phyloP scores from a whole-genome alignment of 2,797 vertebrate genomes.

The Sebastes diploproa region DNA sequence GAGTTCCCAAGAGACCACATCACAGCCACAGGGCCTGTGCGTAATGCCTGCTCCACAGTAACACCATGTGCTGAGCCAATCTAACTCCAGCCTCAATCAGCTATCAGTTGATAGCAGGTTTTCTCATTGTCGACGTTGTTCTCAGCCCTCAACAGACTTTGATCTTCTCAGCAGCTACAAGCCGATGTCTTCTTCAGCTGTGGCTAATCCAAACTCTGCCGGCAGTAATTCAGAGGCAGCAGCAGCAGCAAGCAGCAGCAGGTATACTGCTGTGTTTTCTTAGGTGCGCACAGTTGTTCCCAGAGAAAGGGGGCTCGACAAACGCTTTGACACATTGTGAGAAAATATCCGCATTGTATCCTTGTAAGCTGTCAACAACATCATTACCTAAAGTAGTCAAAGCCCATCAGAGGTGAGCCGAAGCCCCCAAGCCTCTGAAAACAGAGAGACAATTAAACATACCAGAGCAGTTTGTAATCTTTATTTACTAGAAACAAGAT shows the following conservation, averaged over 20 bases:
- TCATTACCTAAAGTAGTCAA: slow-evolving; percentile 53
- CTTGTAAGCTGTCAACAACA: slow-evolving; percentile 76
- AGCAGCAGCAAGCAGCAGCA: slow-evolving; percentile 58
- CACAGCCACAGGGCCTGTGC: neutral
- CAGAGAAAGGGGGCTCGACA: slow-evolving; percentile 77
- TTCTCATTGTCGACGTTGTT: slow-evolving; percentile 83
- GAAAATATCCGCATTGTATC: slow-evolving; percentile 83
- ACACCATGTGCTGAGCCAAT: slow-evolving; percentile 74
- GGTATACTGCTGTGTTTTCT: slow-evolving; percentile 85
- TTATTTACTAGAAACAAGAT: neutral
- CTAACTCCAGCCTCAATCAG: slow-evolving; percentile 48
- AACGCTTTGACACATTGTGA: slow-evolving; percentile 87
- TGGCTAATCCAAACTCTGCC: slow-evolving; percentile 79
- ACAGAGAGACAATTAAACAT: neutral
- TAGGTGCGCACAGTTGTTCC: slow-evolving; percentile 89
- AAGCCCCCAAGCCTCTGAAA: neutral
- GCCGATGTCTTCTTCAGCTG: slow-evolving; percentile 97
- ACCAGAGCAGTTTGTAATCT: neutral
- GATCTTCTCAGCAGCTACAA: slow-evolving; percentile 85
- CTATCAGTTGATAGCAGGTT: slow-evolving; percentile 71
- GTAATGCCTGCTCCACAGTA: neutral
- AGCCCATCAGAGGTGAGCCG: neutral
- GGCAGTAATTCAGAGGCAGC: slow-evolving; percentile 74
- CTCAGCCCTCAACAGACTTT: slow-evolving; percentile 80
- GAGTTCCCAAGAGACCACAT: slow-evolving; percentile 68